A percentile compares a stretch with the other conserved stretches of the same genome.
These are phyloP conservation scores for Nibea albiflora DNA, from an alignment of 2,113 vertebrate species.

Conservation along the genomic window DNA sequence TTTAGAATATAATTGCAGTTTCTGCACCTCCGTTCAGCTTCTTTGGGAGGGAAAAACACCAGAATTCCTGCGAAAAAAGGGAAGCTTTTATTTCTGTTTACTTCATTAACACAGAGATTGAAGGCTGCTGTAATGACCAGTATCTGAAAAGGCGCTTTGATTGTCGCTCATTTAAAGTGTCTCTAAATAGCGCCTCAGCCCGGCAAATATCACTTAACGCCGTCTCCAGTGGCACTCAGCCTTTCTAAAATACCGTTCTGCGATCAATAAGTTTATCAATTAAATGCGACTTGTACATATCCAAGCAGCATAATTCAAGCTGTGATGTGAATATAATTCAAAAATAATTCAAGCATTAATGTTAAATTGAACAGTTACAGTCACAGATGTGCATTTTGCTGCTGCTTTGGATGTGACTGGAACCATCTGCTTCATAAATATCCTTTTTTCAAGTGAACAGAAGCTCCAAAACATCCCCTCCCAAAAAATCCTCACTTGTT, in stretches of 20 bases:
- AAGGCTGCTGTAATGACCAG: slow-evolving; percentile 5
- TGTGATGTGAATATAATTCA: not conserved
- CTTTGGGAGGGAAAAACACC: not conserved
- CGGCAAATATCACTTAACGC: not conserved
- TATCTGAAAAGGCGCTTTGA: not conserved
- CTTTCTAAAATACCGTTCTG: slow-evolving; percentile 7
- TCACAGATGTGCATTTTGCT: slow-evolving; percentile 51
- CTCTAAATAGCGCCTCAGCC: slow-evolving; percentile 1
- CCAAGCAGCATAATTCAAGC: slow-evolving; percentile 6
- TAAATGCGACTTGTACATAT: slow-evolving; percentile 9
- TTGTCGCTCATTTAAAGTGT: slow-evolving; percentile 3
- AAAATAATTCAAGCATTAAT: slow-evolving; percentile 24
- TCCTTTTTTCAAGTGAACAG: slow-evolving; percentile 33
- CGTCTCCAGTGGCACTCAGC: not conserved
- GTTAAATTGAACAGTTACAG: slow-evolving; percentile 11
- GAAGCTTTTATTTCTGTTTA: slow-evolving; percentile 36
- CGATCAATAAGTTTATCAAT: slow-evolving; percentile 28
- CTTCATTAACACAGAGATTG: slow-evolving; percentile 10
- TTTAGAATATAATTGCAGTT: slow-evolving; percentile 24
- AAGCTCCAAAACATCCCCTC: slow-evolving; percentile 5
- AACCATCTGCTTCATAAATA: slow-evolving; percentile 54
- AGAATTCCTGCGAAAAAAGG: slow-evolving; percentile 2
- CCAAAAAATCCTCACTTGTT: not conserved
- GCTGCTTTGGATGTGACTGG: slow-evolving; percentile 44
- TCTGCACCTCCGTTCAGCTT: not conserved